Base-by-base conservation (phyloP, 1,140 invertebrate species). In the Mamestra configurata region DNA sequence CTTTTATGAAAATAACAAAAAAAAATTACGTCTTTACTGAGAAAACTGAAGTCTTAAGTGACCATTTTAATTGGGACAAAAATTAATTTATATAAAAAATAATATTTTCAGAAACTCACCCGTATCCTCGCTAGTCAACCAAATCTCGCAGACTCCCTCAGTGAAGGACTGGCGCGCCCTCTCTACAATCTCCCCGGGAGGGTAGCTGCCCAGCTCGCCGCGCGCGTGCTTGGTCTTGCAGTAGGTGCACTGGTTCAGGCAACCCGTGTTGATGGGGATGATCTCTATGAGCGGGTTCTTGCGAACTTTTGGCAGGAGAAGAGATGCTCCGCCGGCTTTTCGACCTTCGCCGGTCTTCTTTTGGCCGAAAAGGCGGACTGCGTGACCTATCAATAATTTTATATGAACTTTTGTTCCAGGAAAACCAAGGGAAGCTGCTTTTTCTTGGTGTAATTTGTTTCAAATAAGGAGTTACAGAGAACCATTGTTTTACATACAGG, bases 201-300 rank as follows among this genome's bases (percentile, higher is more conserved):
- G 96, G 95, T 99, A 99, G 92, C 98, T 99, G 0, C 98, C 98
- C 1, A 99, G 92, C 90, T 99, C 98, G 0, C 99, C 99, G 81
- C 99, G 94, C 0, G 99, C 99, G 95, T 99, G 98, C 92, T 99
- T 99, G 0, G 99, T 99, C 94, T 99, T 99, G 89, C 99, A 99
- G 90, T 99, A 99, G 0, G 99, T 99, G 91, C 99, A 99, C 85
- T 99, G 98, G 95, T 99, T 99, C 4, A 99, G 94, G 90, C 99
- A 99, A 0, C 99, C 99, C 1, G 98, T 99, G 92, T 99, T 99
- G 15, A 99, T 99, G 0, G 99, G 97, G 82, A 99, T 99, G 70
- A 99, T 99, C 96, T 99, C 99, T 81, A 99, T 98, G 0, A 99
- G 95, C 4, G 98, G 98, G 96, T 99, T 99, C 89, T 98, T 97